These are phyloP conservation scores for Cettia cetti DNA, from an alignment of 2,113 vertebrate genomes.

Conservation along the genomic window DNA sequence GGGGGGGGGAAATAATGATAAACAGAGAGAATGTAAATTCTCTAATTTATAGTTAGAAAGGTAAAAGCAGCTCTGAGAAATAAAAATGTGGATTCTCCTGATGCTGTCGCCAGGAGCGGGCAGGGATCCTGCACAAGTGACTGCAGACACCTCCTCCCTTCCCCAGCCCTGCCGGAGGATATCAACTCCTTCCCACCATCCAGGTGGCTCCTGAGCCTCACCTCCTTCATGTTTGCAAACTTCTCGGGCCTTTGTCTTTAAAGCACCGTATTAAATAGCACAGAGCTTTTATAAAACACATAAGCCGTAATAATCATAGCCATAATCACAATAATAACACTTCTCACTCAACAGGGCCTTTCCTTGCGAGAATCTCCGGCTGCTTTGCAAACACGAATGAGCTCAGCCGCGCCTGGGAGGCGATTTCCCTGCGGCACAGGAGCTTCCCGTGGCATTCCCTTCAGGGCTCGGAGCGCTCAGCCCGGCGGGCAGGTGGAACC, in stretches of 20 bases:
- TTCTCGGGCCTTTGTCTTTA: not conserved
- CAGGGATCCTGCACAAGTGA: not conserved
- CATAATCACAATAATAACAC: constrained; percentile 22
- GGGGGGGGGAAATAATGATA: accelerated
- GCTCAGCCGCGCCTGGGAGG: not conserved
- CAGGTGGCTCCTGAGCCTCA: not conserved
- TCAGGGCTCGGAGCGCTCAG: not conserved
- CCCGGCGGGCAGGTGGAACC: constrained; percentile 10
- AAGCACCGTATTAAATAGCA: not conserved
- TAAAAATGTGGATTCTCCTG: accelerated
- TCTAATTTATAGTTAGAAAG: not conserved
- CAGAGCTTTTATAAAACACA: not conserved
- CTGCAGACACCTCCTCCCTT: not conserved
- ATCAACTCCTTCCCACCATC: not conserved
- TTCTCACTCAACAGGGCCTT: not conserved
- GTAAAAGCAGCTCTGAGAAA: not conserved
- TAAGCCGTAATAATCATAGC: constrained; percentile 7
- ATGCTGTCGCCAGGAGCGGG: not conserved
- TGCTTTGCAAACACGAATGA: not conserved
- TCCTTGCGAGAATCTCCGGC: not conserved
- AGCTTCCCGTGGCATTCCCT: not conserved
- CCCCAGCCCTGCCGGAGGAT: not conserved
- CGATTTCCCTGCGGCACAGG: not conserved
- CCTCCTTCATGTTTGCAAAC: constrained; percentile 9
- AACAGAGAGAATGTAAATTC: not conserved